Percentiles rank a stretch among this genome's conserved stretches.
These are phyloP conservation scores for Acipenser transmontanus DNA, from an alignment of 2,797 vertebrate species.

Conservation along the genomic window DNA sequence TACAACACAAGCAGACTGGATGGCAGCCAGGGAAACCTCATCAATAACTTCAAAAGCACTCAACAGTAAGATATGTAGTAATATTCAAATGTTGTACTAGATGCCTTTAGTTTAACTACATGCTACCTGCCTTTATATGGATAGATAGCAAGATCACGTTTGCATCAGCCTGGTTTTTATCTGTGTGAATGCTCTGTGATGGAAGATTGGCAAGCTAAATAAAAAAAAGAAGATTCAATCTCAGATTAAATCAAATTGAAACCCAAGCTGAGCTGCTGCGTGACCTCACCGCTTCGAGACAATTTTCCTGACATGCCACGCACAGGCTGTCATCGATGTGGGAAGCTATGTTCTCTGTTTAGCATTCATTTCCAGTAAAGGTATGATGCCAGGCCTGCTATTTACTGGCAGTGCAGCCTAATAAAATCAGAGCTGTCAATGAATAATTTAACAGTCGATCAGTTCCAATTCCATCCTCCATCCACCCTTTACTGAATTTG, in stretches of 20 bases:
- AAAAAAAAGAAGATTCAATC: background rate
- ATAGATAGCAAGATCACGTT: too few relatives aligned
- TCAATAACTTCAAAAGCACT: too few relatives aligned
- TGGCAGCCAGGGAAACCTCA: too few relatives aligned
- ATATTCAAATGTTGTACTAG: too few relatives aligned
- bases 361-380: background rate
- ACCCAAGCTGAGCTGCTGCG: background rate
- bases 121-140: too few relatives aligned
- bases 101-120: too few relatives aligned
- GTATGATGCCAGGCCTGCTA: background rate
- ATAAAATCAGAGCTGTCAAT: background rate
- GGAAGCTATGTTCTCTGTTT: background rate
- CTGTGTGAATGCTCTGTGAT: too few relatives aligned
- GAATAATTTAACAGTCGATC: background rate
- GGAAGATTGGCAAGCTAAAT: background rate
- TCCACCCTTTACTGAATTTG: background rate
- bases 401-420: background rate
- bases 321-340: background rate
- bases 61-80: too few relatives aligned
- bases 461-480: background rate
- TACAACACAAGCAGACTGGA: too few relatives aligned
- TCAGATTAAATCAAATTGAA: constrained; percentile 1
- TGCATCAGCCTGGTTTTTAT: too few relatives aligned
- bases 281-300: background rate
- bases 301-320: background rate